Conservation (phyloP, 2,113 vertebrate genomes). For the Sardina pilchardus region DNA sequence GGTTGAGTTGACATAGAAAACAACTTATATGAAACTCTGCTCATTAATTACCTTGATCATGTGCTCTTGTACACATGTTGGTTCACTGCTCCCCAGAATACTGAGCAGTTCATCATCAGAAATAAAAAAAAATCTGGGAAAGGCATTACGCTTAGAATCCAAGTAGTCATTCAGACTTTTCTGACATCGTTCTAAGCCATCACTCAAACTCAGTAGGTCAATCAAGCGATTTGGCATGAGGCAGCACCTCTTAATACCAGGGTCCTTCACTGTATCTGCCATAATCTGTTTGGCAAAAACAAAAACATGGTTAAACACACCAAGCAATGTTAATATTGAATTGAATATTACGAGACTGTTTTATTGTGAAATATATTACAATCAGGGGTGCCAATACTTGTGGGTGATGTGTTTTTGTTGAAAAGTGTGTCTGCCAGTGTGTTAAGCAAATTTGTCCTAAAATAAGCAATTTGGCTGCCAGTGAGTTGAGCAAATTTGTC, state of each 20-base stretch:
- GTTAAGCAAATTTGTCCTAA: too few species aligned
- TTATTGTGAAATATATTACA: too few species aligned
- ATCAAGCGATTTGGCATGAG: slow-evolving; percentile 78
- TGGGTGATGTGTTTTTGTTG: not conserved
- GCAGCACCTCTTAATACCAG: slow-evolving; percentile 84
- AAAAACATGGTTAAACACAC: not conserved
- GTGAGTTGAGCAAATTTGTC: too few species aligned
- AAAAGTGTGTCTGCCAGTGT: too few species aligned
- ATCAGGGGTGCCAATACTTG: not conserved
- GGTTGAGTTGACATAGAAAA: not conserved
- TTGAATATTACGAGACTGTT: not conserved
- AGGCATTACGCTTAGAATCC: slow-evolving; percentile 90
- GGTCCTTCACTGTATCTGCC: slow-evolving; percentile 77
- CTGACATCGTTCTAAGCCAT: slow-evolving; percentile 89
- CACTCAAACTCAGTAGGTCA: slow-evolving; percentile 81
- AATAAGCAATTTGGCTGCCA: too few species aligned
- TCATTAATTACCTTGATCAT: slow-evolving; percentile 86
- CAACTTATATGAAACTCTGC: too few species aligned
- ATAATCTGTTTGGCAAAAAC: slow-evolving; percentile 79
- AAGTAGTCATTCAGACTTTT: slow-evolving; percentile 94
- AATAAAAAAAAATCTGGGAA: slow-evolving; percentile 96
- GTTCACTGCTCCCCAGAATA: slow-evolving; percentile 88
- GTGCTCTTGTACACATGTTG: slow-evolving; percentile 91
- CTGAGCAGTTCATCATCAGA: slow-evolving; percentile 96
- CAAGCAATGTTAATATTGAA: not conserved